These are phyloP conservation scores for Holothuria scabra DNA, from an alignment of 53 echinoderm and acorn worm genomes.

Conservation along the genomic window DNA sequence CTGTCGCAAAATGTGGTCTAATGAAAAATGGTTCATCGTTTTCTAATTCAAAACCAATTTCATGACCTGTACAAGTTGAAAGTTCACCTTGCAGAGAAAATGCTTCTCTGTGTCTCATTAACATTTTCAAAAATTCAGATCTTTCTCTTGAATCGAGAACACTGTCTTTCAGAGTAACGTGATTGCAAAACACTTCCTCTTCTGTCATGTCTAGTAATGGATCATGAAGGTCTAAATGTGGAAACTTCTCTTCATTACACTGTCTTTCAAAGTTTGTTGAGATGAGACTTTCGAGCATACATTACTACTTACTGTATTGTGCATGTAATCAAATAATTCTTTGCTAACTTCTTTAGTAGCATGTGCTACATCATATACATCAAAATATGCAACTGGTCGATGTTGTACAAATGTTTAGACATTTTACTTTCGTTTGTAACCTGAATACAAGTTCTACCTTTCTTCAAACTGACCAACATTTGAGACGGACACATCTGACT, in stretches of 20 bases:
- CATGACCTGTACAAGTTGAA: conserved; percentile 47
- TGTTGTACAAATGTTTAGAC: conserved; percentile 5
- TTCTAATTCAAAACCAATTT: conserved; percentile 50
- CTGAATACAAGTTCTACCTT: not conserved
- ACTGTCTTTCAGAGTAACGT: conserved; percentile 30
- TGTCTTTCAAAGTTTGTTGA: conserved; percentile 17
- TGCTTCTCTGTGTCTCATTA: no score
- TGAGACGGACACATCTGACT: not conserved
- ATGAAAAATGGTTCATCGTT: conserved; percentile 42
- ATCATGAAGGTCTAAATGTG: no score
- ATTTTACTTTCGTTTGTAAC: not conserved
- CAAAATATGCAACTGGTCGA: not conserved
- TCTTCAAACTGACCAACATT: no score
- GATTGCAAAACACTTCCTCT: not conserved
- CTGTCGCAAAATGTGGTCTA: conserved; percentile 35
- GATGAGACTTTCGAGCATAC: not conserved
- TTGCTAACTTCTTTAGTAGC: not conserved
- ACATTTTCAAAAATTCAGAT: no score
- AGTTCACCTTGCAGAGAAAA: conserved; percentile 50
- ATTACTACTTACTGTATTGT: not conserved
- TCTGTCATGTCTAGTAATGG: no score
- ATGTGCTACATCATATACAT: not conserved
- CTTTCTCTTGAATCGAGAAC: not conserved
- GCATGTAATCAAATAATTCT: not conserved
- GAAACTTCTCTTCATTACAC: not conserved